These are phyloP conservation scores for Xyliphius kryptos DNA, from an alignment of 2,113 vertebrate genomes.

Conservation along the genomic window DNA sequence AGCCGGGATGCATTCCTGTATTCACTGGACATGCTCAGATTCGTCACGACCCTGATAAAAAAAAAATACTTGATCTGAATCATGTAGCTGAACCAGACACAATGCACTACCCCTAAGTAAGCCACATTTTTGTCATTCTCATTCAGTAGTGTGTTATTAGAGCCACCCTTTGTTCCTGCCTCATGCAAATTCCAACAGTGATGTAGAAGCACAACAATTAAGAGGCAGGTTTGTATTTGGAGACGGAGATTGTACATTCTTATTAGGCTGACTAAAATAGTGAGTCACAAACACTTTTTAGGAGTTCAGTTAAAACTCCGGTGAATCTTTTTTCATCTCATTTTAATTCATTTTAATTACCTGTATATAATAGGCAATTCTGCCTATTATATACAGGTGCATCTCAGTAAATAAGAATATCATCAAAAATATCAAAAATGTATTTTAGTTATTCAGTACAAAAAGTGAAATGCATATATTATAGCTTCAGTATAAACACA, in stretches of 20 bases:
- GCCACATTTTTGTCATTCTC: neutral
- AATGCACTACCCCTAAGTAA: neutral
- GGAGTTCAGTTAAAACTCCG: neutral
- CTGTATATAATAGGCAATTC: too few species aligned
- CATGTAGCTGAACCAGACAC: conserved; percentile 1
- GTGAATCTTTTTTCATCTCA: neutral
- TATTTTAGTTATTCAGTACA: too few species aligned
- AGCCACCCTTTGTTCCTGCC: conserved; percentile 28
- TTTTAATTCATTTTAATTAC: too few species aligned
- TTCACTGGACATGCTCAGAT: neutral
- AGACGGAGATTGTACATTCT: conserved; percentile 42
- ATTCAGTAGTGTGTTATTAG: conserved; percentile 38
- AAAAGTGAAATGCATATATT: too few species aligned
- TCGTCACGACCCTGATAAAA: neutral
- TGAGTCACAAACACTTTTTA: conserved; percentile 38
- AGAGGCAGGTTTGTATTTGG: conserved; percentile 36
- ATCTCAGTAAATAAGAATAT: too few species aligned
- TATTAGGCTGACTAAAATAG: conserved; percentile 43
- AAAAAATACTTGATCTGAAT: neutral
- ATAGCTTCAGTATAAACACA: too few species aligned
- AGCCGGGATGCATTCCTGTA: neutral
- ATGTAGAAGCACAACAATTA: conserved; percentile 39
- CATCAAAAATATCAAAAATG: too few species aligned
- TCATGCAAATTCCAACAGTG: neutral
- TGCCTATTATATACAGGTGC: too few species aligned